Conservation (phyloP, 1,140 invertebrate species). For the Cecropterus lyciades region DNA sequence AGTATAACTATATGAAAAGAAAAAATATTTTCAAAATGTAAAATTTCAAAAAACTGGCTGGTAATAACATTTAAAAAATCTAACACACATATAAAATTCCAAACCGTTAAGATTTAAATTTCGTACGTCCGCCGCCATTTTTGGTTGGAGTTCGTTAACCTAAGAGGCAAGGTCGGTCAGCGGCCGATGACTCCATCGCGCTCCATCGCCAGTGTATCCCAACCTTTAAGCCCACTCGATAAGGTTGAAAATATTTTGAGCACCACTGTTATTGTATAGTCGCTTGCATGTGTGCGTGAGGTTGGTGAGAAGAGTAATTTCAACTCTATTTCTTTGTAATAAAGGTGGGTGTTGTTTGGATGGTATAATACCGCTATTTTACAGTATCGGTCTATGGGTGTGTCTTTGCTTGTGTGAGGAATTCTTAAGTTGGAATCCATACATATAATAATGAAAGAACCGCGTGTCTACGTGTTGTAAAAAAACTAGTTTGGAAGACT, state of each 20-base stretch:
- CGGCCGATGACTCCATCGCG: conserved; percentile 60
- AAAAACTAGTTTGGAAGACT: too few relatives aligned
- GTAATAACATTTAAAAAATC: not conserved
- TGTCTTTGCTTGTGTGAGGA: too few relatives aligned
- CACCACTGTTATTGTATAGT: conserved; percentile 42
- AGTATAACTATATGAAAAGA: too few relatives aligned
- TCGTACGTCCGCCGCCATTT: conserved; percentile 52
- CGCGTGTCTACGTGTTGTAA: too few relatives aligned
- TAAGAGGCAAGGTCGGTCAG: conserved; percentile 69
- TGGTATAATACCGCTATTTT: too few relatives aligned
- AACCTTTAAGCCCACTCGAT: conserved; percentile 34
- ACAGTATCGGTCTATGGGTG: not conserved
- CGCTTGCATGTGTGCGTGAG: conserved; percentile 25
- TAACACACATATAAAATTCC: conserved; percentile 35
- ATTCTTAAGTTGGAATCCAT: too few relatives aligned
- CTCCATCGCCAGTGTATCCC: conserved; percentile 41
- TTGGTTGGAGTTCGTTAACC: conserved; percentile 67
- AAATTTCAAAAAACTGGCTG: not conserved
- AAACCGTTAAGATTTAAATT: conserved; percentile 39
- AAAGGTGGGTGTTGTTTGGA: conserved; percentile 13
- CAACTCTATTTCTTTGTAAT: conserved; percentile 12
- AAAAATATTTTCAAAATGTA: too few relatives aligned
- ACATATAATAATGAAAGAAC: too few relatives aligned
- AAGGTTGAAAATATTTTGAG: conserved; percentile 41
- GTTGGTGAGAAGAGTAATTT: conserved; percentile 16